Evolutionary conservation across 2,113 vertebrate genomes (phyloP).

Genomic region (Istiophorus platypterus): DNA sequence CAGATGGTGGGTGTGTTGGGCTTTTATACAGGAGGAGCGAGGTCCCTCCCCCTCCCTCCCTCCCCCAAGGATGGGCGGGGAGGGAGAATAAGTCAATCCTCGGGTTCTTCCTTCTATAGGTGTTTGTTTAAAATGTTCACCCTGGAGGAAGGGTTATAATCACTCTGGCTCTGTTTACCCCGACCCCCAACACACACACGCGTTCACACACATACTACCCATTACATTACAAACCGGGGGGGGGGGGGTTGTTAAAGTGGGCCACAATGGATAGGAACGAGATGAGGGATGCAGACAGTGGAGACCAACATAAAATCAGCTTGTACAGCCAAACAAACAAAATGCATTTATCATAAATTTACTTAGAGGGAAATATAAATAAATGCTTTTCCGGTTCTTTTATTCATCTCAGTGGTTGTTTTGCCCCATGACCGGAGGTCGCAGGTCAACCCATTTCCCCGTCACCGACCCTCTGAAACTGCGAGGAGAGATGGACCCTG

Average conservation of each 20-base stretch:
- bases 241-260: background rate
- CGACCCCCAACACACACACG: background rate
- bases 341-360: too few relatives aligned
- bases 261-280: slow-evolving; percentile 56
- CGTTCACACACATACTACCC: slow-evolving; percentile 4
- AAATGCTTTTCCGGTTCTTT: background rate
- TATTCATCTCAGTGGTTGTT: background rate
- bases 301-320: slow-evolving; percentile 8
- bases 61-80: slow-evolving; percentile 63
- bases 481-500: too few relatives aligned
- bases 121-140: slow-evolving; percentile 81
- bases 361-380: background rate
- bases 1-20: slow-evolving; percentile 66
- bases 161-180: slow-evolving; percentile 44
- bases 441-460: too few relatives aligned
- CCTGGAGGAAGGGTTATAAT: slow-evolving; percentile 63
- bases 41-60: slow-evolving; percentile 81
- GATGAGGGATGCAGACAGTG: slow-evolving; percentile 35
- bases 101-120: slow-evolving; percentile 81
- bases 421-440: too few relatives aligned
- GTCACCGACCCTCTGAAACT: too few relatives aligned
- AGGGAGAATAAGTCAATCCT: slow-evolving; percentile 61
- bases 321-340: too few relatives aligned
- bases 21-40: slow-evolving; percentile 85
- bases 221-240: slow-evolving; percentile 32